Percentiles rank a stretch among this genome's conserved stretches.
Evolutionary conservation across 1,140 invertebrate species (phyloP).

Genomic region (Bombus fervidus): DNA sequence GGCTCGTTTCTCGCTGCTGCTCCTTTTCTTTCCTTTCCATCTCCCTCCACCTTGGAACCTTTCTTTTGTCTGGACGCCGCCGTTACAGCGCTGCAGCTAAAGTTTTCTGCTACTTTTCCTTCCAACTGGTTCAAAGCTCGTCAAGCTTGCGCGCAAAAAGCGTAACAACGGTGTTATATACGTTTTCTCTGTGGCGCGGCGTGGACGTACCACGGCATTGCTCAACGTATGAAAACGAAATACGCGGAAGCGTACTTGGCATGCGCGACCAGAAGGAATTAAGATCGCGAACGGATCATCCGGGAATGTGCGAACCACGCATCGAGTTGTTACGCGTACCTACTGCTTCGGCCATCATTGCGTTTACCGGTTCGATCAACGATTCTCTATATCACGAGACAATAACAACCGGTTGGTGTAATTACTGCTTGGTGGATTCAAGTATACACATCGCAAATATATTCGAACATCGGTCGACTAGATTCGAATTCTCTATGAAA

Average conservation of each 20-base stretch:
- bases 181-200: neutral
- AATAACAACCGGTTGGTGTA: neutral
- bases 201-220: neutral
- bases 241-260: constrained; percentile 25
- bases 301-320: neutral
- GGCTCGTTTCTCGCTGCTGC: constrained; percentile 53
- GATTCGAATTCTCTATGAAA: too few species aligned
- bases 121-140: neutral
- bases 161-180: neutral
- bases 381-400: neutral
- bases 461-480: too few species aligned
- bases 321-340: neutral
- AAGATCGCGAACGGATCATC: constrained; percentile 7
- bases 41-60: neutral
- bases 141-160: constrained; percentile 30
- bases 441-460: too few species aligned
- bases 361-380: constrained; percentile 25
- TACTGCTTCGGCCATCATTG: constrained; percentile 1
- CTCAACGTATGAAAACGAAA: constrained; percentile 28
- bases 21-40: constrained; percentile 32
- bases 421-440: neutral
- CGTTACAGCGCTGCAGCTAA: neutral
- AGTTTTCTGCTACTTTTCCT: constrained; percentile 14
- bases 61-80: constrained; percentile 6
- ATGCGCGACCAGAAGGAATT: neutral